Conservation (phyloP, 2,113 vertebrate genomes). For the Peromyscus leucopus region DNA sequence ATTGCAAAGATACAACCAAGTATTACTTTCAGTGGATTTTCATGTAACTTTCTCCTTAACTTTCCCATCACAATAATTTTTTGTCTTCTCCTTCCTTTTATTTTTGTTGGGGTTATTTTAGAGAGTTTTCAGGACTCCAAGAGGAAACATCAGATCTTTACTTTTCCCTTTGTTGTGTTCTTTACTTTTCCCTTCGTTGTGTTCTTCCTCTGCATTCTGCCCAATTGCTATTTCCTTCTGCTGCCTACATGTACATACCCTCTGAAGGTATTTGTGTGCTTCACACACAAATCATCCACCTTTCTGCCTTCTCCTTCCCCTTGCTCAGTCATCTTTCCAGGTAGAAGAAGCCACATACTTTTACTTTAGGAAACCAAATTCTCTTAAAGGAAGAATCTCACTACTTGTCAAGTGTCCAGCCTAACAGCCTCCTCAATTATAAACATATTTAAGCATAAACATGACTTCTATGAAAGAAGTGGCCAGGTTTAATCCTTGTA, state of each 20-base stretch:
- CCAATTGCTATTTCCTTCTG: background rate
- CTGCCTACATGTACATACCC: background rate
- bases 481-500: background rate
- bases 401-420: background rate
- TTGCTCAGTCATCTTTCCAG: background rate
- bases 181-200: background rate
- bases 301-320: background rate
- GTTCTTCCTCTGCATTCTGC: accelerated
- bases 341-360: background rate
- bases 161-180: background rate
- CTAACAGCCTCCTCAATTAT: background rate
- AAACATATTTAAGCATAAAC: background rate
- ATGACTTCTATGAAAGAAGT: background rate
- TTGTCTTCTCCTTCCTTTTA: background rate
- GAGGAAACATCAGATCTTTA: background rate
- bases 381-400: background rate
- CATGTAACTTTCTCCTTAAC: background rate
- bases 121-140: background rate
- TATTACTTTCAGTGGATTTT: background rate
- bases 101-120: background rate
- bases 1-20: background rate
- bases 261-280: background rate
- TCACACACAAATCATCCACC: background rate
- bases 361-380: background rate
- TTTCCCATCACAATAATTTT: background rate